Evolutionary conservation across 2,888 invertebrate genomes (phyloP).

Genomic region (Lottia scabra): DNA sequence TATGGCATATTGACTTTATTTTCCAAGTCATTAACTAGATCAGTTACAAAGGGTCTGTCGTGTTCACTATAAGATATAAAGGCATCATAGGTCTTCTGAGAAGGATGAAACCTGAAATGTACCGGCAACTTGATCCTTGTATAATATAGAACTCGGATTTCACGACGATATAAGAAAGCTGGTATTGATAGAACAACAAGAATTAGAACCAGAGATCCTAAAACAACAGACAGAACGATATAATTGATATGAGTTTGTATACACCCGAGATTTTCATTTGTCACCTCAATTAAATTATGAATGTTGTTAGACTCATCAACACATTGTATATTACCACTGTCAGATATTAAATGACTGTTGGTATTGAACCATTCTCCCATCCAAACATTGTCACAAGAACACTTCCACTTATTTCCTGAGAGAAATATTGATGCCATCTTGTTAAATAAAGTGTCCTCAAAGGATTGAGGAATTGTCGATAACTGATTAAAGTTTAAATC

Average conservation of each 20-base stretch:
- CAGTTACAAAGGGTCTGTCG: neutral
- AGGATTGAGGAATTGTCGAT: neutral
- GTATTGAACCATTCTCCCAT: neutral
- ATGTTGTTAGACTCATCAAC: neutral
- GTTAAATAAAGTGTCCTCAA: slow-evolving; percentile 2
- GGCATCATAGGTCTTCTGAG: neutral
- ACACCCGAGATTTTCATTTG: neutral
- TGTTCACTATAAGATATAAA: neutral
- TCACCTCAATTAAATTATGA: neutral
- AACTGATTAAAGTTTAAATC: neutral
- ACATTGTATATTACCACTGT: neutral
- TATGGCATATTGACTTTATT: neutral
- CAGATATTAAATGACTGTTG: neutral
- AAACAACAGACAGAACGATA: neutral
- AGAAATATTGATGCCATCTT: neutral
- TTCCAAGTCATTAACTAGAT: neutral
- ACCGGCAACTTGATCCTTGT: neutral
- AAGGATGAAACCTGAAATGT: neutral
- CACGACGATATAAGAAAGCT: neutral
- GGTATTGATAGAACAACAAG: neutral
- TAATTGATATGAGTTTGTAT: neutral
- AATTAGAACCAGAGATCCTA: neutral
- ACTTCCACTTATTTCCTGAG: neutral
- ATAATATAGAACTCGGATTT: neutral
- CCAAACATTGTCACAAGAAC: slow-evolving; percentile 1